Percentiles rank a stretch among this genome's conserved stretches.
phyloP scores from a whole-genome alignment of 2,888 invertebrate species.

The Melitaea athalia region DNA sequence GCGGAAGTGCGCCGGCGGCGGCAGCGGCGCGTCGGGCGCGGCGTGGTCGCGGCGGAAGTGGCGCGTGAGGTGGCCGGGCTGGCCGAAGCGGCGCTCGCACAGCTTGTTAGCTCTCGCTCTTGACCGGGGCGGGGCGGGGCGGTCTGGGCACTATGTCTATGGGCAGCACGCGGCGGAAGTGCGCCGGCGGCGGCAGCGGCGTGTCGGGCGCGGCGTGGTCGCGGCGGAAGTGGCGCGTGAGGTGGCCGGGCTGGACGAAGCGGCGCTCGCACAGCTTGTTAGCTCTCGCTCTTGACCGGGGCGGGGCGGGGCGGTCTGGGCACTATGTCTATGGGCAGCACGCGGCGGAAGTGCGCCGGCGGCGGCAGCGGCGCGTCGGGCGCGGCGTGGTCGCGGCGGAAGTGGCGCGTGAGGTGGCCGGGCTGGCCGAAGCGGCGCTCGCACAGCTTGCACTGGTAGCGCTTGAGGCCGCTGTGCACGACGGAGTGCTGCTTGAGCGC shows the following conservation, averaged over 20 bases:
- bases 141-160: slow-evolving; percentile 2
- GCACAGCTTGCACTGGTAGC: slow-evolving; percentile 74
- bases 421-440: slow-evolving; percentile 73
- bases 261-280: too few relatives aligned
- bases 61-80: too few relatives aligned
- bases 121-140: neutral
- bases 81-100: too few relatives aligned
- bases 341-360: slow-evolving; percentile 60
- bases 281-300: too few relatives aligned
- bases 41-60: too few relatives aligned
- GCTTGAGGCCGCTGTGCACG: slow-evolving; percentile 75
- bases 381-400: slow-evolving; percentile 69
- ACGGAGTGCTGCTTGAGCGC: slow-evolving; percentile 72
- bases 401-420: slow-evolving; percentile 71
- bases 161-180: slow-evolving; percentile 58
- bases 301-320: neutral
- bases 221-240: too few relatives aligned
- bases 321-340: slow-evolving; percentile 42
- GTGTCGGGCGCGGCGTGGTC: slow-evolving; percentile 68
- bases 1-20: too few relatives aligned
- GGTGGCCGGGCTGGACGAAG: too few relatives aligned
- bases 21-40: too few relatives aligned
- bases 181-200: slow-evolving; percentile 61
- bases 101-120: too few relatives aligned
- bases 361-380: slow-evolving; percentile 63